Conservation (phyloP, 2,797 vertebrate species). For the Chlorospingus semifuscus region DNA sequence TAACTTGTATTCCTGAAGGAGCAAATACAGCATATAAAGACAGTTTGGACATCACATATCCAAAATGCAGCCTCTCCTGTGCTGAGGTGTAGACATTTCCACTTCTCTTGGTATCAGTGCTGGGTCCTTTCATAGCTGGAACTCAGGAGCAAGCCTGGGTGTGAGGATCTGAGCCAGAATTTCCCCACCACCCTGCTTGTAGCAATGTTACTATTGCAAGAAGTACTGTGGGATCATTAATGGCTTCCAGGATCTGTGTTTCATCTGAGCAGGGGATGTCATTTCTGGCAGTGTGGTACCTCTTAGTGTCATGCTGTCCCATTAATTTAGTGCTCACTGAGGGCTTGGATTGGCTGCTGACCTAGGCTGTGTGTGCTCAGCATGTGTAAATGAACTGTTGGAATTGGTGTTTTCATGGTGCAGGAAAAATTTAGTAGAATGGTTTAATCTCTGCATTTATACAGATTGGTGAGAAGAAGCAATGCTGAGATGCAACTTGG, state of each 20-base stretch:
- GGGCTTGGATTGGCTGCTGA: not conserved
- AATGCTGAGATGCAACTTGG: not conserved
- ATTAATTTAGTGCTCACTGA: not conserved
- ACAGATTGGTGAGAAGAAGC: not conserved
- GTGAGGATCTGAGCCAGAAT: not conserved
- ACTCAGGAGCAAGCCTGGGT: fast-evolving
- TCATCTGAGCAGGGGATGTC: not conserved
- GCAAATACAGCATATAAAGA: not conserved
- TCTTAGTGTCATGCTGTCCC: not conserved
- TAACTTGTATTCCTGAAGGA: not conserved
- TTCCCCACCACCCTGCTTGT: not conserved
- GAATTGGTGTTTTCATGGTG: not conserved
- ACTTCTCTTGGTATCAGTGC: not conserved
- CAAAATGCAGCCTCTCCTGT: not conserved
- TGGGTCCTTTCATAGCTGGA: not conserved
- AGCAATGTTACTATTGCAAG: not conserved
- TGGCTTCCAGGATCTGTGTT: not conserved
- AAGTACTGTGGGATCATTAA: not conserved
- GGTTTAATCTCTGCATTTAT: not conserved
- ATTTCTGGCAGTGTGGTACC: not conserved
- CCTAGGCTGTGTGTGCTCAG: not conserved
- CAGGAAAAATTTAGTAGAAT: not conserved
- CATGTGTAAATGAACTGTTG: not conserved
- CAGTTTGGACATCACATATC: not conserved
- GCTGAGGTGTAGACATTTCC: not conserved